These are phyloP conservation scores for Mustela lutreola DNA, from an alignment of 2,113 vertebrate genomes.

Conservation along the genomic window DNA sequence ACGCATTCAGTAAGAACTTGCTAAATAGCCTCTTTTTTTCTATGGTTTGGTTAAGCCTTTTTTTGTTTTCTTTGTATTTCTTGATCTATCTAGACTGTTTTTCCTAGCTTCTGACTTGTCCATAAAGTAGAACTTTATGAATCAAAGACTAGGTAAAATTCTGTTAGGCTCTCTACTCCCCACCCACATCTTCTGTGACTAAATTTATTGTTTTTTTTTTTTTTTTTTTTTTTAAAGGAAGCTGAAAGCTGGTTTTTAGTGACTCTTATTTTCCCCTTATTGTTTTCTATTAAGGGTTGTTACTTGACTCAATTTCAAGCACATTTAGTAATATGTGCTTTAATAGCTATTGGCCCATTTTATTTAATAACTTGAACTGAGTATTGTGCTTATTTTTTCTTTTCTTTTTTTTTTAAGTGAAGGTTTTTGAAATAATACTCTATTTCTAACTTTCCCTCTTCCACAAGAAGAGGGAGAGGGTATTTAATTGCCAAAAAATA, in stretches of 20 bases:
- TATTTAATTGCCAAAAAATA: background rate
- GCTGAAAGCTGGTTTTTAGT: background rate
- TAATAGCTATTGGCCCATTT: background rate
- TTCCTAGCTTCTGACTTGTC: slow-evolving; percentile 5
- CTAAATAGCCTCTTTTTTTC: background rate
- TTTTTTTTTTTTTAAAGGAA: background rate
- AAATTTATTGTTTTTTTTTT: background rate
- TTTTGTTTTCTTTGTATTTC: slow-evolving; percentile 39
- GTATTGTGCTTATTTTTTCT: background rate
- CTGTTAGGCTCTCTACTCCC: background rate
- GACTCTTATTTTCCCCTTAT: background rate
- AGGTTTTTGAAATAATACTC: slow-evolving; percentile 5
- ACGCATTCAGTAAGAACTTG: background rate
- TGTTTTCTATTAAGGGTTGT: background rate
- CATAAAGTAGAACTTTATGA: slow-evolving; percentile 39
- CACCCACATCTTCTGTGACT: background rate
- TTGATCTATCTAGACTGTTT: slow-evolving; percentile 43
- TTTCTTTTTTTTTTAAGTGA: background rate
- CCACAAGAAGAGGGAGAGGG: background rate
- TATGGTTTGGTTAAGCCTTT: slow-evolving; percentile 31
- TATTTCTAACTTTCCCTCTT: background rate
- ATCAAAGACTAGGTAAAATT: background rate
- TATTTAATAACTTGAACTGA: slow-evolving; percentile 33
- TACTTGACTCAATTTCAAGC: background rate
- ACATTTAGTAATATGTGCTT: background rate